Evolutionary conservation across 1,140 invertebrate genomes (phyloP).

Genomic region (Diachasma alloeum): DNA sequence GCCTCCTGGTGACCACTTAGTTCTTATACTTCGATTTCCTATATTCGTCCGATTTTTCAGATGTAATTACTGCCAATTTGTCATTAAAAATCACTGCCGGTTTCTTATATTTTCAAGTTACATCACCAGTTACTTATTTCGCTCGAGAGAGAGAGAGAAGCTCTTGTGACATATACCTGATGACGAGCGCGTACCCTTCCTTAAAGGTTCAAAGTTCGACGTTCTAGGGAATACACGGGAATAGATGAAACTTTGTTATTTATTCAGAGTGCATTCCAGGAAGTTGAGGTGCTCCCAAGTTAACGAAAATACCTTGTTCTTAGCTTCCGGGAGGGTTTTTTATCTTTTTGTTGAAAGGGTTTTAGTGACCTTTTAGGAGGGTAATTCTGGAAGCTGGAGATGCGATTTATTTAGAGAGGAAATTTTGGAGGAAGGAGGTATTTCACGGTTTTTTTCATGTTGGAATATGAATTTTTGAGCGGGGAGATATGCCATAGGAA

Average conservation of each 20-base stretch:
- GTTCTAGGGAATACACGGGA: not conserved
- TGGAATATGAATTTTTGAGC: too few species aligned
- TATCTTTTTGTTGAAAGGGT: not conserved
- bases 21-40: too few species aligned
- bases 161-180: not conserved
- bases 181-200: not conserved
- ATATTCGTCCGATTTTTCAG: too few species aligned
- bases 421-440: not conserved
- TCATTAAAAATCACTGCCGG: too few species aligned
- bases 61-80: too few species aligned
- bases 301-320: not conserved
- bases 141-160: not conserved
- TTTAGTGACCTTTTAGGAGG: not conserved
- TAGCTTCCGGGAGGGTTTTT: not conserved
- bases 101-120: not conserved
- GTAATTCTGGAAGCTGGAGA: not conserved
- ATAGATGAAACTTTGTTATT: constrained; percentile 14
- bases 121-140: not conserved
- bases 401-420: not conserved
- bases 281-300: not conserved
- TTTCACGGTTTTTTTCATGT: not conserved
- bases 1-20: too few species aligned
- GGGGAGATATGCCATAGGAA: too few species aligned
- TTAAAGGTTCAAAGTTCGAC: constrained; percentile 16
- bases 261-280: not conserved